Conservation (phyloP, 2,888 invertebrate genomes). For the Desoria tigrina region DNA sequence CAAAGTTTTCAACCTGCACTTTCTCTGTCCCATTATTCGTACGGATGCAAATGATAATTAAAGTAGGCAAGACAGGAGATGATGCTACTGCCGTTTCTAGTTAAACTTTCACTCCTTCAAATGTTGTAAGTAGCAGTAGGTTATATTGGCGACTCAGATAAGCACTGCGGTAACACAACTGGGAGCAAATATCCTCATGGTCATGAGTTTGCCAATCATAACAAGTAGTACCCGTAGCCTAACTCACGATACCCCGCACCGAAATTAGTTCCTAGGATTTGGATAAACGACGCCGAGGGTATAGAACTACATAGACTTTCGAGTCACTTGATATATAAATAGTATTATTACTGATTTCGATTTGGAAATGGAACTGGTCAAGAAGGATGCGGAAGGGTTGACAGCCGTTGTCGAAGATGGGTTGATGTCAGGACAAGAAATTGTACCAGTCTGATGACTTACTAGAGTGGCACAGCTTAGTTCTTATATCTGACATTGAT, state of each 20-base stretch:
- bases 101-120: not conserved
- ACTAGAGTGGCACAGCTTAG: slow-evolving; percentile 7
- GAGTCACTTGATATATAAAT: no score
- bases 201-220: no score
- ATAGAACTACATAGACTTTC: no score
- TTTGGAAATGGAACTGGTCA: no score
- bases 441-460: slow-evolving; percentile 21
- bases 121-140: not conserved
- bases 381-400: not conserved
- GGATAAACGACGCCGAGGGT: no score
- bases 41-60: not conserved
- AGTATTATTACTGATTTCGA: no score
- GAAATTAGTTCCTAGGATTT: no score
- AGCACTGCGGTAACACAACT: not conserved
- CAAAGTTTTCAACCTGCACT: not conserved
- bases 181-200: not conserved
- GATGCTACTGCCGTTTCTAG: not conserved
- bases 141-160: not conserved
- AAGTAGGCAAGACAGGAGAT: not conserved
- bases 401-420: not conserved
- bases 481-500: slow-evolving; percentile 20
- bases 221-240: no score
- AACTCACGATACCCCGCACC: no score
- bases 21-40: slow-evolving; percentile 9
- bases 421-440: slow-evolving; percentile 29